A percentile compares a stretch with the other conserved stretches of the same genome.
phyloP scores from a whole-genome alignment of 2,113 vertebrate genomes.

The Ictidomys tridecemlineatus region DNA sequence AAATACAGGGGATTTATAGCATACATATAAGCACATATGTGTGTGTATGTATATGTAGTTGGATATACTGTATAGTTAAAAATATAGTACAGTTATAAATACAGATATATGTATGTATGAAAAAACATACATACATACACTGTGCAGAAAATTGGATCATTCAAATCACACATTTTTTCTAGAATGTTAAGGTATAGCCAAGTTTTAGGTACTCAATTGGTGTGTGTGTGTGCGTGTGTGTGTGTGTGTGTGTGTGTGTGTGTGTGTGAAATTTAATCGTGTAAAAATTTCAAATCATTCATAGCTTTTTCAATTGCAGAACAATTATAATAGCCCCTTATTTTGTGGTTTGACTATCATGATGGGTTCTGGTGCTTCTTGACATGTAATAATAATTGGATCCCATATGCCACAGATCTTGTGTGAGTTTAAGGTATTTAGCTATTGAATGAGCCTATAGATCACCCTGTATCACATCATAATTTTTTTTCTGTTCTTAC shows the following conservation, averaged over 20 bases:
- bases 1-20: background rate
- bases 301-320: background rate
- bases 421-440: background rate
- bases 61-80: background rate
- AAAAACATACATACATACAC: background rate
- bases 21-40: background rate
- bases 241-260: background rate
- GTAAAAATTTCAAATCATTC: slow-evolving; percentile 9
- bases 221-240: background rate
- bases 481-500: background rate
- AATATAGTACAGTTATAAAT: no score
- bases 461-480: background rate
- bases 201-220: background rate
- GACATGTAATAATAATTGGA: background rate
- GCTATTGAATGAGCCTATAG: background rate
- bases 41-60: background rate
- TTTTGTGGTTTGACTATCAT: background rate
- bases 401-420: background rate
- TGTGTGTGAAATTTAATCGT: background rate
- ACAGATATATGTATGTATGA: background rate
- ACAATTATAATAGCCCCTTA: background rate
- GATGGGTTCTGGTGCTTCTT: background rate
- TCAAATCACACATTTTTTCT: background rate
- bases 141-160: background rate
- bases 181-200: background rate